Evolutionary conservation across 2,888 invertebrate genomes (phyloP), one percentile per base, ranked within the genome.

Genomic region (Aphidoletes aphidimyza): DNA sequence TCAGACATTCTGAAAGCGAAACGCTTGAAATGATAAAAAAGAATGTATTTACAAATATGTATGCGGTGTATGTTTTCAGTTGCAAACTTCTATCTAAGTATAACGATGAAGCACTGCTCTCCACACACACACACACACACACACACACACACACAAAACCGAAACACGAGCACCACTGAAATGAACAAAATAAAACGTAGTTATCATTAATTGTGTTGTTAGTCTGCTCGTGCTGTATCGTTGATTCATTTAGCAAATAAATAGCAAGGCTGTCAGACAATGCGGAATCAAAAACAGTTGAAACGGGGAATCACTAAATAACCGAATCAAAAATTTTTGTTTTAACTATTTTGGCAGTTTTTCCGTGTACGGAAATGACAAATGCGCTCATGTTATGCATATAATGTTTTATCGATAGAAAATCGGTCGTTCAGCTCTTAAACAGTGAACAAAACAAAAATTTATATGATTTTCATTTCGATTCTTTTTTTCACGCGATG

Each of bases 401-500:
- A n/a, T 37, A 37, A 19, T 81, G 81, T 37, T 81, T 81, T 81
- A 37, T 81, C 81, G 81, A 81, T 81, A 81, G 0, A 19, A 81
- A n/a, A 69, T 14, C 69, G 30, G 11, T 6, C n/a, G 30, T 34
- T 14, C 5, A 22, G 54, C n/a, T 22, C 14, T 1, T 69, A 30
- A 1, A 30, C 42, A 42, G 14, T 42, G 30, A 0, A 69, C 30
- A 30, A 11, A 30, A n/a, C n/a, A n/a, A n/a, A n/a, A n/a, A n/a
- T n/a, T n/a, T n/a, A n/a, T n/a, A n/a, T n/a, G n/a, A n/a, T n/a
- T n/a, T n/a, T n/a, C n/a, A n/a, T n/a, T n/a, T n/a, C n/a, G n/a
- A n/a, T n/a, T n/a, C n/a, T n/a, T n/a, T n/a, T n/a, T n/a, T n/a
- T n/a, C n/a, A n/a, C n/a, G n/a, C n/a, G n/a, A n/a, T n/a, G n/a